Evolutionary conservation across 1,140 invertebrate species (phyloP).

Genomic region (Aleiodes sp.): DNA sequence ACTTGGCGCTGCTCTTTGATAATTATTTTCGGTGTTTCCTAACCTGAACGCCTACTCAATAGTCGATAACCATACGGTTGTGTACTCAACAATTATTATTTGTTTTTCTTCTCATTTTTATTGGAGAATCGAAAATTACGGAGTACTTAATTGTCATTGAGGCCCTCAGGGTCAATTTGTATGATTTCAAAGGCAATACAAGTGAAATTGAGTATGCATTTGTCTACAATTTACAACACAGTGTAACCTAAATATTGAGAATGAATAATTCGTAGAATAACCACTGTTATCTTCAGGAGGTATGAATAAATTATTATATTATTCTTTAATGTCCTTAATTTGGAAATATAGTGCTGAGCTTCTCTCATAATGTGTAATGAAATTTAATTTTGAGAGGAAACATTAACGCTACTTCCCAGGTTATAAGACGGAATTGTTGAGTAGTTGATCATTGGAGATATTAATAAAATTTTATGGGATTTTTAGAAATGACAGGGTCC

Average conservation of each 20-base stretch:
- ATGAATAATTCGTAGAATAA: background rate
- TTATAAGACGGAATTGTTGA: too few relatives aligned
- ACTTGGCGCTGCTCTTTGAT: background rate
- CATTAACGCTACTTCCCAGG: too few relatives aligned
- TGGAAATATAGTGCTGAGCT: background rate
- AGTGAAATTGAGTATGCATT: too few relatives aligned
- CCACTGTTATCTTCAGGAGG: background rate
- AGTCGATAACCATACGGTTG: background rate
- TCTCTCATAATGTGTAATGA: background rate
- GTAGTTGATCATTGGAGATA: background rate
- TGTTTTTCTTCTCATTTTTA: background rate
- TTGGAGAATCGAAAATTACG: background rate
- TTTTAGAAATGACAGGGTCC: slow-evolving; percentile 61
- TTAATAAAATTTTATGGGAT: background rate
- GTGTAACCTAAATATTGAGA: background rate
- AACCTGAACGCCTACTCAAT: background rate
- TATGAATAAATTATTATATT: background rate
- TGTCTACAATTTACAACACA: too few relatives aligned
- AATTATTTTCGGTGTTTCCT: background rate
- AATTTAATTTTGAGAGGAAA: too few relatives aligned
- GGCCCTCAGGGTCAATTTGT: background rate
- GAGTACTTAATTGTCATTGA: background rate
- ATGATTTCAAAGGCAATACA: too few relatives aligned
- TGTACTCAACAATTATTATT: background rate
- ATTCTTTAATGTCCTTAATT: background rate